Base-by-base conservation (phyloP, 2,113 vertebrate genomes). In the Epinephelus cyanopodus region DNA sequence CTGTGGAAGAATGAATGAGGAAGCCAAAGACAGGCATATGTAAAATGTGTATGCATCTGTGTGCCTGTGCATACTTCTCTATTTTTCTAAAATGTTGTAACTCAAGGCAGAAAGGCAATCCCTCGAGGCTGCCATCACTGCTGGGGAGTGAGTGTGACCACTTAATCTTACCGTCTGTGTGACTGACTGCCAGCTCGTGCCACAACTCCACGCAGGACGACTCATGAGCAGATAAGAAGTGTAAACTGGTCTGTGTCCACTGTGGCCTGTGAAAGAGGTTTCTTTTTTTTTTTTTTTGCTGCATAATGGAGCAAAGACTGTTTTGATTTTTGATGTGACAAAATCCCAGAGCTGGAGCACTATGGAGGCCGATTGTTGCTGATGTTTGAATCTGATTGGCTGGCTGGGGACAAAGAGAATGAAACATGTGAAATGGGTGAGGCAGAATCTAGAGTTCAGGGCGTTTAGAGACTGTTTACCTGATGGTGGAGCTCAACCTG, bases 1-100 rank as follows among this genome's bases (percentile, higher is more conserved):
- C 91, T 90, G 89, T 90, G 92, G 79, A 89, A 12, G 80, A 87
- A 77, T 75, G 80, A 89, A 73, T 81, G 83, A 78, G 76, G 74
- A 86, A 77, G 83, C 89, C 91, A 93, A 91, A 90, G 78, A 86
- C 61, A 25, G 82, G 79, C 82, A 47, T n/a, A 17, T 4, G 66
- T 62, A 67, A 83, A 72, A 56, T 62, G 65, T 65, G 68, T 54
- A 68, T 82, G 61, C 71, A 66, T 85, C 45, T 74, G 58, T 82
- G 57, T 64, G 86, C 69, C 56, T 66, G 70, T 80, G 77, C 74
- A 76, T 67, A 79, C 78, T 54, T 79, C 27, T 75, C 52, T 84
- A 65, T 86, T 79, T 92, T 86, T 92, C 67, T 78, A 69, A 79
- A 74, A 72, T 58, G 58, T 80, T 77, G 27, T 86, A 85, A 87